These are phyloP conservation scores for Anguilla obscura DNA, from an alignment of 2,797 vertebrate genomes.

Conservation along the genomic window DNA sequence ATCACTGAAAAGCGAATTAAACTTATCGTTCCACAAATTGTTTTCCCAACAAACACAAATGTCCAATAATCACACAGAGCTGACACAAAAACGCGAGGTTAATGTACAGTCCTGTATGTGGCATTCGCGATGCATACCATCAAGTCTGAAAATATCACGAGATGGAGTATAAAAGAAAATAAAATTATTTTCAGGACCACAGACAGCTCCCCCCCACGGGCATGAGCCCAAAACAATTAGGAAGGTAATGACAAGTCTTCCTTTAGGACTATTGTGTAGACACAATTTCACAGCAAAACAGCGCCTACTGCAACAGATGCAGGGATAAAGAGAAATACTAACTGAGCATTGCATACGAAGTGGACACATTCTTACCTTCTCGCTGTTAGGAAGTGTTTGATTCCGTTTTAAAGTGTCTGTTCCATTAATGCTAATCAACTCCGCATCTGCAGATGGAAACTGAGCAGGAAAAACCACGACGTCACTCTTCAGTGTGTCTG, in stretches of 20 bases:
- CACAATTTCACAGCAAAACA: background rate
- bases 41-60: background rate
- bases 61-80: too few species aligned
- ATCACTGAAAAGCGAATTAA: background rate
- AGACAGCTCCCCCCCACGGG: background rate
- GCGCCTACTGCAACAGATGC: background rate
- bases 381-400: conserved; percentile 15
- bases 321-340: background rate
- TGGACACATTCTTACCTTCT: background rate
- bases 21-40: background rate
- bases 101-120: too few species aligned
- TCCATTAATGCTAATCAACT: conserved; percentile 48
- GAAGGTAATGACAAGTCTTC: too few species aligned
- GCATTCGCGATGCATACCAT: background rate
- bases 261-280: background rate
- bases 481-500: conserved; percentile 52
- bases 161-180: background rate
- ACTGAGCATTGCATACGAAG: background rate
- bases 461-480: conserved; percentile 45
- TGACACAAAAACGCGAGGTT: too few species aligned
- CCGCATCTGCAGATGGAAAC: conserved; percentile 30
- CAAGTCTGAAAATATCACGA: background rate
- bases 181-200: background rate
- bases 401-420: conserved; percentile 51
- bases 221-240: too few species aligned